These are phyloP conservation scores for Idaea biselata DNA, from an alignment of 2,888 invertebrate genomes.

Conservation along the genomic window DNA sequence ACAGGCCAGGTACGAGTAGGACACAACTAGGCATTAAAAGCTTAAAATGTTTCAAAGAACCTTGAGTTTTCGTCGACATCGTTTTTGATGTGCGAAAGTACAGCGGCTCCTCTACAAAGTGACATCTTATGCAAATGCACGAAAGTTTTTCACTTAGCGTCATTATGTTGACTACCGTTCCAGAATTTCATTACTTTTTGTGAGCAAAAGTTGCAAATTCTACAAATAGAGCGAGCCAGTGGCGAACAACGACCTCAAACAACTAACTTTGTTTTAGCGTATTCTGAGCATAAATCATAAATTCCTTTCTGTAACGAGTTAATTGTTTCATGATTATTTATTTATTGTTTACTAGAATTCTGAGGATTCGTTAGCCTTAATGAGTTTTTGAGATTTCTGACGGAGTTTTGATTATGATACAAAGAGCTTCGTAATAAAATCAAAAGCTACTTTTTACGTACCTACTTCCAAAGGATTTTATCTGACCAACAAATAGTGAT, in stretches of 20 bases:
- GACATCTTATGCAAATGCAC: constrained; percentile 25
- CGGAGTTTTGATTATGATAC: not conserved
- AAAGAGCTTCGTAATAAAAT: not conserved
- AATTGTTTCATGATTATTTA: constrained; percentile 1
- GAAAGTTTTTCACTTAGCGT: constrained; percentile 27
- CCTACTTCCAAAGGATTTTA: not conserved
- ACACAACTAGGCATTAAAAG: not conserved
- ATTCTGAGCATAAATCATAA: not conserved
- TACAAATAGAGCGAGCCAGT: constrained; percentile 17
- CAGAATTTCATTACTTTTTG: constrained; percentile 25
- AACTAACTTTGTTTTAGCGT: not conserved
- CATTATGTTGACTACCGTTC: constrained; percentile 20
- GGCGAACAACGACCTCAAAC: not conserved
- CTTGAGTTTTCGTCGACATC: constrained; percentile 5
- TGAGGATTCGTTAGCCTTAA: not conserved
- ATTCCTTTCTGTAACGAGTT: not conserved
- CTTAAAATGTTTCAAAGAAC: not conserved
- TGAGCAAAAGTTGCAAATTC: constrained; percentile 17
- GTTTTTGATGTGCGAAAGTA: constrained; percentile 14
- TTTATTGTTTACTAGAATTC: not conserved
- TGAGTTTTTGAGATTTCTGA: constrained; percentile 1
- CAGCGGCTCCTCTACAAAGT: constrained; percentile 12
- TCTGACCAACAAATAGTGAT: not conserved
- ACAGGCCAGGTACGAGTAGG: not conserved
- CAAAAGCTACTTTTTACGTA: not conserved